Conservation (phyloP, 2,113 vertebrate genomes). For the Gambusia holbrooki region DNA sequence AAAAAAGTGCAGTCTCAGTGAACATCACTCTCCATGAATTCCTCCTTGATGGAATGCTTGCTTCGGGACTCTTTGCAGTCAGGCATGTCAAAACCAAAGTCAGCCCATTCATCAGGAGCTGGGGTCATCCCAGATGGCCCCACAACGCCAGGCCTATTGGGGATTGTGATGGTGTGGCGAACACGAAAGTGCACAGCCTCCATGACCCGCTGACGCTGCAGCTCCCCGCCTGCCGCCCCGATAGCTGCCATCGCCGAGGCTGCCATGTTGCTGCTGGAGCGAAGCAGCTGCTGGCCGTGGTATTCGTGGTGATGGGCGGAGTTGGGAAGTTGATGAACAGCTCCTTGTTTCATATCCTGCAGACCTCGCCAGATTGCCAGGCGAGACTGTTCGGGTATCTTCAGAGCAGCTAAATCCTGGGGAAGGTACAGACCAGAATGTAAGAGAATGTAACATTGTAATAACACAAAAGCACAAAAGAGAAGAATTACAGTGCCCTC, state of each 20-base stretch:
- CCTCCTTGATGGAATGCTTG: constrained; percentile 95
- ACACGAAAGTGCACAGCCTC: constrained; percentile 97
- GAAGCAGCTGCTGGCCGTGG: constrained; percentile 90
- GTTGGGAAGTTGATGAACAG: constrained; percentile 66
- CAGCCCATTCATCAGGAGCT: constrained; percentile 89
- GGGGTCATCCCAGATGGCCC: constrained; percentile 61
- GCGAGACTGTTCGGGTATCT: constrained; percentile 96
- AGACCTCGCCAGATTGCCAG: constrained; percentile 94
- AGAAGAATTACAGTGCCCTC: not conserved
- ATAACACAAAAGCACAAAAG: not conserved
- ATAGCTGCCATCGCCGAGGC: constrained; percentile 84
- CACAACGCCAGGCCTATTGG: constrained; percentile 81
- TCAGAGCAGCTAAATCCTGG: constrained; percentile 93
- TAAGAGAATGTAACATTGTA: constrained; percentile 3
- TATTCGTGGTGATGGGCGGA: constrained; percentile 77
- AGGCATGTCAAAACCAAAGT: constrained; percentile 98
- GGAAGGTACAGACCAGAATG: constrained; percentile 14
- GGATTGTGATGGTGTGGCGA: constrained; percentile 99
- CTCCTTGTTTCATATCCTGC: constrained; percentile 93
- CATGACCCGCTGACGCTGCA: constrained; percentile 97
- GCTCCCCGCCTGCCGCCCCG: constrained; percentile 87
- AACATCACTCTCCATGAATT: constrained; percentile 90
- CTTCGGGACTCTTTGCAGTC: constrained; percentile 89
- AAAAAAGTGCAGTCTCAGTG: constrained; percentile 73
- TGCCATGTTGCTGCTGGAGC: constrained; percentile 90